phyloP scores from a whole-genome alignment of 2,797 vertebrate genomes.

The Chloroceryle inda region DNA sequence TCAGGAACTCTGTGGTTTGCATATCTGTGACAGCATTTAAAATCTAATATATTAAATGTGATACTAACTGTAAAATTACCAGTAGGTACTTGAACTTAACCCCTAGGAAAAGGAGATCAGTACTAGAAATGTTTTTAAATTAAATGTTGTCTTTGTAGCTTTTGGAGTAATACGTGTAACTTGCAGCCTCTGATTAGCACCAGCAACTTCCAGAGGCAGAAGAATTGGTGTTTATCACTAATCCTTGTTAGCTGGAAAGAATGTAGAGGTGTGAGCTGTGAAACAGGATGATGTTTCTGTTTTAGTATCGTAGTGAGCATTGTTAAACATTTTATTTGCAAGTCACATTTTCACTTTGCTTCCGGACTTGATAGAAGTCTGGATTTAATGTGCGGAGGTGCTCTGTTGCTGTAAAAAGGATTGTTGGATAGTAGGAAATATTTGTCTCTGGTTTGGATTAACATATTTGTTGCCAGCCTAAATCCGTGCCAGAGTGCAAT shows the following conservation, averaged over 20 bases:
- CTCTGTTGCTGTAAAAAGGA: neutral
- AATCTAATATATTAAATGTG: neutral
- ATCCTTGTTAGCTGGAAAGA: neutral
- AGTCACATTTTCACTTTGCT: neutral
- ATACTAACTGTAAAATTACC: neutral
- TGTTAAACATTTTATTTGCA: neutral
- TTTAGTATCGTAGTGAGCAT: neutral
- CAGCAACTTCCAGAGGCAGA: neutral
- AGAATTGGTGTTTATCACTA: neutral
- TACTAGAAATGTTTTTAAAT: neutral
- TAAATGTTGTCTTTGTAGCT: neutral
- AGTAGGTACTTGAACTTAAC: neutral
- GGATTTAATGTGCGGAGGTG: neutral
- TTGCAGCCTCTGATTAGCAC: neutral
- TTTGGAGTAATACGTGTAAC: neutral
- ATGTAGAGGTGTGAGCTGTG: neutral
- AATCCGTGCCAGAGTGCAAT: neutral
- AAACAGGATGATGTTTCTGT: neutral
- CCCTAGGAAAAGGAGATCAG: neutral
- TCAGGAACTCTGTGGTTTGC: neutral
- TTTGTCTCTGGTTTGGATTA: neutral
- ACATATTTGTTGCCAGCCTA: neutral
- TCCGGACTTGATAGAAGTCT: neutral
- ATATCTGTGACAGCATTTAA: neutral
- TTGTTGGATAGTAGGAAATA: neutral